A percentile compares a stretch with the other conserved stretches of the same genome.
Conservation (phyloP, 2,888 invertebrate genomes). For the Hirudinaria manillensis region DNA sequence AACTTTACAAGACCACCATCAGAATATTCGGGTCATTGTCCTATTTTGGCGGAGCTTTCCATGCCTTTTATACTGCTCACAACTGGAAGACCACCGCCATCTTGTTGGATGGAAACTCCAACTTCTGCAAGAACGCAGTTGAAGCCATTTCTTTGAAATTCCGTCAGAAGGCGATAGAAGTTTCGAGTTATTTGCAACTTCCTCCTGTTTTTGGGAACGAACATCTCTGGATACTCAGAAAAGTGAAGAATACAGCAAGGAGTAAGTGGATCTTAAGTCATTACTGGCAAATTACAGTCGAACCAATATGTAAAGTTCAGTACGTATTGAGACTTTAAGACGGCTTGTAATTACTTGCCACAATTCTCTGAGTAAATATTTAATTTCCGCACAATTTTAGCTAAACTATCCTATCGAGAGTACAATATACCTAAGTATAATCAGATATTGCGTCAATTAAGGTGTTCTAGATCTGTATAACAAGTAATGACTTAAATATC, state of each 20-base stretch:
- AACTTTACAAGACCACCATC: slow-evolving; percentile 2
- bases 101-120: neutral
- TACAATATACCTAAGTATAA: too few relatives aligned
- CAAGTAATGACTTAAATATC: too few relatives aligned
- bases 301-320: neutral
- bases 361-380: too few relatives aligned
- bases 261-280: neutral
- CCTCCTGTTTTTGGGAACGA: neutral
- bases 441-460: too few relatives aligned
- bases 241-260: slow-evolving; percentile 5
- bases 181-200: neutral
- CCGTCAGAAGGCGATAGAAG: neutral
- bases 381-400: too few relatives aligned
- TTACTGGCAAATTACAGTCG: neutral
- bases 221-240: neutral
- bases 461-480: too few relatives aligned
- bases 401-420: too few relatives aligned
- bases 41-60: slow-evolving; percentile 7
- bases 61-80: neutral
- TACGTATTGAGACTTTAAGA: too few relatives aligned
- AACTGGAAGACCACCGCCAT: slow-evolving; percentile 10
- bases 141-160: neutral
- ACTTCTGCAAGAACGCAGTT: neutral
- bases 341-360: too few relatives aligned
- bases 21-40: slow-evolving; percentile 9